Base-by-base conservation (phyloP, 1,140 invertebrate genomes). In the Paracyclopina nana region DNA sequence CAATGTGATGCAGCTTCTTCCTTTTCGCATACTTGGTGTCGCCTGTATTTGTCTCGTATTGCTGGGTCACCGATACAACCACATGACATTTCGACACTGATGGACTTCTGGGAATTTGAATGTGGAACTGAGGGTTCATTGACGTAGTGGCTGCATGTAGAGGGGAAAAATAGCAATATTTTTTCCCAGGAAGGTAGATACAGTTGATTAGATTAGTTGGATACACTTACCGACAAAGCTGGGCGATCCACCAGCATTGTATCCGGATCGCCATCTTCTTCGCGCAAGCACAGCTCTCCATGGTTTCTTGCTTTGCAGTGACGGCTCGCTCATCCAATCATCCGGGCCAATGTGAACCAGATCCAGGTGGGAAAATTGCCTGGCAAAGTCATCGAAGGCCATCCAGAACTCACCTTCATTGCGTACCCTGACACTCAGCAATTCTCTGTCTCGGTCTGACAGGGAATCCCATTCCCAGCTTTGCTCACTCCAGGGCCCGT, bases 271-370 rank as follows among this genome's bases (percentile, higher is more conserved):
- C 76, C 76, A 79, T 57, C 75, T 61, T 51, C 77, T 63, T 43
- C 76, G 67, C 8, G 76, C 77, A 24, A 79, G 61, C 34, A 78
- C 77, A 6, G 77, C 77, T 52, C 77, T 64, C 77, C 77, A 79
- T 2, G 76, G 76, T 56, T 76, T 72, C 57, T 73, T 71, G 2
- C 69, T 72, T 58, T 75, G 76, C 26, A 79, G 64, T 6, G 73
- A 71, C 5, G 72, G 66, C 61, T 79, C 77, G 52, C 65, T 61
- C 69, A 78, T 71, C 77, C 77, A 79, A 60, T 79, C 77, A 58
- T 80, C 77, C 5, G 77, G 77, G 1, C 77, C 78, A 55, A 82
- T 70, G 62, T 83, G 79, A 46, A 80, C 78, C 56, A 83, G 68
- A 60, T 81, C 78, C 51, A 82, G 63, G 56, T 77, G 72, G 0